Evolutionary conservation across 2,113 vertebrate species (phyloP).

Genomic region (Dicaeum eximium): DNA sequence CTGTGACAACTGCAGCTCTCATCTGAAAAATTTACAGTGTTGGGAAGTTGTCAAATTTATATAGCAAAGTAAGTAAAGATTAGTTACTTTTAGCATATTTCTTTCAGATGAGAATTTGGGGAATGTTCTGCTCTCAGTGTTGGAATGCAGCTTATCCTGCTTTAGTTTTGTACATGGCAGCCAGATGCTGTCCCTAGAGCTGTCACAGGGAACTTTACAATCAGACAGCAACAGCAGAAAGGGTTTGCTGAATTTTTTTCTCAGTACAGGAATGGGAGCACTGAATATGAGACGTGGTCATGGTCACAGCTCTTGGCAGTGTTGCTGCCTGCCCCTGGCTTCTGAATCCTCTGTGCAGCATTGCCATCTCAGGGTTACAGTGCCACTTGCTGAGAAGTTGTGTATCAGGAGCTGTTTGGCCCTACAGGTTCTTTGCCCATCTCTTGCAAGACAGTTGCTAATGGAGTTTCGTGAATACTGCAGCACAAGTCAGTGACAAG

Average conservation of each 20-base stretch:
- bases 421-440: neutral
- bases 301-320: neutral
- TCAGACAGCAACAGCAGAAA: neutral
- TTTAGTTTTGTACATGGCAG: neutral
- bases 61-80: constrained; percentile 1
- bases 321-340: neutral
- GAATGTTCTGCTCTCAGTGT: neutral
- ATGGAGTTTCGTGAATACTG: neutral
- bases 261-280: neutral
- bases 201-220: rapidly evolving
- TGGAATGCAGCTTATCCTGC: constrained; percentile 14
- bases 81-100: neutral
- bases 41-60: constrained; percentile 12
- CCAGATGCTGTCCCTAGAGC: neutral
- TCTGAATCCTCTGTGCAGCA: neutral
- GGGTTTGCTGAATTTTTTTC: neutral
- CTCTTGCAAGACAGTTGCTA: neutral
- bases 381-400: neutral
- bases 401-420: neutral
- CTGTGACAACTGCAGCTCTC: neutral
- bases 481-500: neutral
- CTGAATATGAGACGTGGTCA: neutral
- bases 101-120: neutral
- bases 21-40: neutral
- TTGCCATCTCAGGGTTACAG: neutral